phyloP scores from a whole-genome alignment of 2,113 vertebrate species.

The Hyla sarda region DNA sequence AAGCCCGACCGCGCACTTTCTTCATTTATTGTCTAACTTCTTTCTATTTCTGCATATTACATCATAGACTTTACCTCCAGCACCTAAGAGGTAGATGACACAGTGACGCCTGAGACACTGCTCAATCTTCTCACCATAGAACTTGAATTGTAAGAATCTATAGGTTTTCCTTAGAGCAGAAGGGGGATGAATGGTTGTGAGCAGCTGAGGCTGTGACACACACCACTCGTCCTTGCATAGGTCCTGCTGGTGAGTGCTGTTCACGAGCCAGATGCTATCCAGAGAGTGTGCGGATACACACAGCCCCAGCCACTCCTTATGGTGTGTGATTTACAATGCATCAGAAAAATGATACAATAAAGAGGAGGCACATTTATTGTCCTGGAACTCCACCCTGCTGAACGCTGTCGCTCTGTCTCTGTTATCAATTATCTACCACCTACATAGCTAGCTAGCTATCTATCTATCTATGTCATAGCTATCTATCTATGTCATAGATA shows the following conservation, averaged over 20 bases:
- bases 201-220: constrained; percentile 54
- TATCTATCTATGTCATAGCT: background rate
- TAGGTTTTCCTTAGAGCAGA: constrained; percentile 35
- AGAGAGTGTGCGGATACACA: constrained; percentile 39
- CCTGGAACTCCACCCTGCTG: background rate
- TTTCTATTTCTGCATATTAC: background rate
- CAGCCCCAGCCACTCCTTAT: constrained; percentile 43
- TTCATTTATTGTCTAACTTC: constrained; percentile 39
- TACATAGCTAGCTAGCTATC: background rate
- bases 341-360: background rate
- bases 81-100: background rate
- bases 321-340: constrained; percentile 49
- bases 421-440: background rate
- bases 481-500: background rate
- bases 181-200: constrained; percentile 37
- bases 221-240: constrained; percentile 28
- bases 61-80: background rate
- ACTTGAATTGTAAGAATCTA: background rate
- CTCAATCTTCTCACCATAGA: background rate
- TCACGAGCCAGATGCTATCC: constrained; percentile 57
- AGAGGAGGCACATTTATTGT: background rate
- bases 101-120: too few relatives aligned
- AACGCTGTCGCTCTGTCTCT: too few relatives aligned
- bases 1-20: background rate
- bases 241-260: constrained; percentile 54